Percentiles rank a stretch among this genome's conserved stretches.
These are phyloP conservation scores for Pyrrhia umbra DNA, from an alignment of 2,888 invertebrate species.

Conservation along the genomic window DNA sequence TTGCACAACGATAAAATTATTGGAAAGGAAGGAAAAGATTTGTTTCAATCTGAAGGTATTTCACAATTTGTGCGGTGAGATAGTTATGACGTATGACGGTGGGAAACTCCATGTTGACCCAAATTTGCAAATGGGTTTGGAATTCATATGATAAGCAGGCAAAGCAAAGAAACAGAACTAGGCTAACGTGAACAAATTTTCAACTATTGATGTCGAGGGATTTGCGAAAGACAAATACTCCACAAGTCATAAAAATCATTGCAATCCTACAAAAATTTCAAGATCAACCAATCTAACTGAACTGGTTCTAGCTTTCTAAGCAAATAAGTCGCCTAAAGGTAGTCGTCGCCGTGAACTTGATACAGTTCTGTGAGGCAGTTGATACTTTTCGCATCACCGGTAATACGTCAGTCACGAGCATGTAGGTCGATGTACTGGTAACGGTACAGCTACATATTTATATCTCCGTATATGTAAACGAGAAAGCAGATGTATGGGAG, in stretches of 20 bases:
- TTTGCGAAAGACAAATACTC: too few species aligned
- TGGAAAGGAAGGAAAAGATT: slow-evolving; percentile 47
- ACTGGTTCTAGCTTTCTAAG: slow-evolving; percentile 50
- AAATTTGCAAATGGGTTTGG: slow-evolving; percentile 12
- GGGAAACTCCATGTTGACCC: slow-evolving; percentile 44
- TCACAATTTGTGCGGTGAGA: slow-evolving; percentile 26
- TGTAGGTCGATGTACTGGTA: slow-evolving; percentile 73
- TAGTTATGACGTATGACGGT: slow-evolving; percentile 11
- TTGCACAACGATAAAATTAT: slow-evolving; percentile 56
- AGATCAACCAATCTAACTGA: slow-evolving; percentile 47
- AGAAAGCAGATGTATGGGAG: slow-evolving; percentile 36
- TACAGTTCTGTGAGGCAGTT: slow-evolving; percentile 38
- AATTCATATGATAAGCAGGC: slow-evolving; percentile 12
- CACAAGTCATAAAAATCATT: neutral
- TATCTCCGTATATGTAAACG: slow-evolving; percentile 40
- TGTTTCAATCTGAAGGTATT: slow-evolving; percentile 24
- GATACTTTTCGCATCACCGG: slow-evolving; percentile 63
- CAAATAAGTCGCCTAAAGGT: slow-evolving; percentile 43
- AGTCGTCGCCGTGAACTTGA: slow-evolving; percentile 68
- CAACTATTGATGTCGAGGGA: too few species aligned
- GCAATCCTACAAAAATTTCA: slow-evolving; percentile 22
- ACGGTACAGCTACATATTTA: slow-evolving; percentile 62
- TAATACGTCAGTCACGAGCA: slow-evolving; percentile 75
- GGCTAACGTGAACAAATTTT: too few species aligned
- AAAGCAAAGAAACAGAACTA: neutral